phyloP scores from a whole-genome alignment of 2,113 vertebrate species.

The Podocnemis expansa region DNA sequence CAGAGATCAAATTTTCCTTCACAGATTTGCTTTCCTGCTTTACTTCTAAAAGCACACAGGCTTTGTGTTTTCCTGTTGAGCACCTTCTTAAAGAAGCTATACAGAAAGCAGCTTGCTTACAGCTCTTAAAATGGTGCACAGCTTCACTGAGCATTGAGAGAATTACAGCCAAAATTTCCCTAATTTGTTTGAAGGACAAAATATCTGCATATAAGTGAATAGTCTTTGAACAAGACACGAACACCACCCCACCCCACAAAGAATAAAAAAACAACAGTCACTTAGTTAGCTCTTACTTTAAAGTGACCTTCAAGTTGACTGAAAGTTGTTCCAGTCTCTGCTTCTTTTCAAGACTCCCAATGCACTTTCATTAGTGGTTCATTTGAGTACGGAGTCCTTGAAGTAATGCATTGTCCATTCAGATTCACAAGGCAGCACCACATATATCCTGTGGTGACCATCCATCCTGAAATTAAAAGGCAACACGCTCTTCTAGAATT shows the following conservation, averaged over 20 bases:
- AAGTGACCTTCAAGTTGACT: not conserved
- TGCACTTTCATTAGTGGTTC: not conserved
- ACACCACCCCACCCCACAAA: rapidly evolving
- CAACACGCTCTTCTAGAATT: not conserved
- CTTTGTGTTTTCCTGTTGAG: not conserved
- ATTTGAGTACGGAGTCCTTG: not conserved
- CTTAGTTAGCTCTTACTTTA: not conserved
- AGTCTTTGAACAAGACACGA: not conserved
- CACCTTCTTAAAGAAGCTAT: not conserved
- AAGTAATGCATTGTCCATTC: not conserved
- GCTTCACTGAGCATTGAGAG: too few relatives aligned
- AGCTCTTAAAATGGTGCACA: not conserved
- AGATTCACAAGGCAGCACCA: rapidly evolving
- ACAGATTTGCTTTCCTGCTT: not conserved
- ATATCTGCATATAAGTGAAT: not conserved
- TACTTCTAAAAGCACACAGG: not conserved
- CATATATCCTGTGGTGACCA: not conserved
- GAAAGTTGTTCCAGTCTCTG: not conserved
- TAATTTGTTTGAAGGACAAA: not conserved
- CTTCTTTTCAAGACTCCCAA: not conserved
- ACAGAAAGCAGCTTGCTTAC: not conserved
- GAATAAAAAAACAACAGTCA: not conserved
- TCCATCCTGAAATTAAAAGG: not conserved
- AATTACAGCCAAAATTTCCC: not conserved
- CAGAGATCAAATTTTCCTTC: not conserved